A percentile compares a stretch with the other conserved stretches of the same genome.
Evolutionary conservation across 2,113 vertebrate genomes (phyloP).

Genomic region (Eubucco bourcierii): DNA sequence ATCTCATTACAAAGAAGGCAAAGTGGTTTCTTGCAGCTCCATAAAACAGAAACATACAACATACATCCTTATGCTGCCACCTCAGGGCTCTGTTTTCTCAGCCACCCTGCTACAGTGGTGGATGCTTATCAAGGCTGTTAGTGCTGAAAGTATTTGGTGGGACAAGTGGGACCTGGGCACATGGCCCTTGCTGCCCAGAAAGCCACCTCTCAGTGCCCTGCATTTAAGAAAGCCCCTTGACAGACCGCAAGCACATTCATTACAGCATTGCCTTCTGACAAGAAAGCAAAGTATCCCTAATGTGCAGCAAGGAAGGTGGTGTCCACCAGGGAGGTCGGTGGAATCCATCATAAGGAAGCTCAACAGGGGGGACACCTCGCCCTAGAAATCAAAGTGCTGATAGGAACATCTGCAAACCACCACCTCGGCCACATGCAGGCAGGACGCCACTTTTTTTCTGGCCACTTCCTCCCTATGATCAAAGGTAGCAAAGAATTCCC

Average conservation of each 20-base stretch:
- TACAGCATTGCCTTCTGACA: not conserved
- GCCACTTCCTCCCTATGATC: not conserved
- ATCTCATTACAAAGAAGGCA: not conserved
- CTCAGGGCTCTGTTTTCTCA: not conserved
- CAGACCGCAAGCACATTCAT: not conserved
- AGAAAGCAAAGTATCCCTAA: not conserved
- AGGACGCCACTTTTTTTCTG: not conserved
- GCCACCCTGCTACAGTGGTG: not conserved
- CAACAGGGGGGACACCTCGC: fast-evolving
- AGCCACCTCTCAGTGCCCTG: not conserved
- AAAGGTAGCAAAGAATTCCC: not conserved
- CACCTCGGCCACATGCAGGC: not conserved
- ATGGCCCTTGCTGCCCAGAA: fast-evolving
- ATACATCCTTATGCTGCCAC: not conserved
- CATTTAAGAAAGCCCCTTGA: not conserved
- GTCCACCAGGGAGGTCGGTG: not conserved
- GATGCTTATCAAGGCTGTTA: not conserved
- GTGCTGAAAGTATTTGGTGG: not conserved
- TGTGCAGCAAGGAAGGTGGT: fast-evolving
- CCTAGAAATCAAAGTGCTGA: not conserved
- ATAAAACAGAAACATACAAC: not conserved
- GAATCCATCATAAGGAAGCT: not conserved
- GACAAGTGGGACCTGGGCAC: fast-evolving
- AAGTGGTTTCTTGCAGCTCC: not conserved
- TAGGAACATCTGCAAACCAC: not conserved